Evolutionary conservation across 2,113 vertebrate species (phyloP).

Genomic region (Bubalus kerabau): DNA sequence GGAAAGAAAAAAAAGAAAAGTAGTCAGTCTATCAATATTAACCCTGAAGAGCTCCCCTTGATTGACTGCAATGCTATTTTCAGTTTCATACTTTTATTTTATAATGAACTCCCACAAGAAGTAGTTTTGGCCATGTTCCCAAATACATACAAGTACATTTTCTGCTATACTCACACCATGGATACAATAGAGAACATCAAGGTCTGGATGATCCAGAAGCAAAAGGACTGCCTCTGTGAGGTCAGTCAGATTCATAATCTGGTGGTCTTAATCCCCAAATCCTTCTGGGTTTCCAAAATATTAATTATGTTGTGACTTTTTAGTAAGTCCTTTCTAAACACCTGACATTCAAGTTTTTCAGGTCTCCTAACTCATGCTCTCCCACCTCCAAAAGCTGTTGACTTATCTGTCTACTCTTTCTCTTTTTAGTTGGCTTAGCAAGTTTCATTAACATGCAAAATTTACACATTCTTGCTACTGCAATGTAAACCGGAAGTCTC

Average conservation of each 20-base stretch:
- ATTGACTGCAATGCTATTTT: slow-evolving; percentile 85
- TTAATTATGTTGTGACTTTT: background rate
- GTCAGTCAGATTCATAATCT: slow-evolving; percentile 89
- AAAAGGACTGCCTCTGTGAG: slow-evolving; percentile 87
- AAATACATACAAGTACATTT: slow-evolving; percentile 89
- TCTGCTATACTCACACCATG: slow-evolving; percentile 88
- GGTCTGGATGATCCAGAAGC: slow-evolving; percentile 88
- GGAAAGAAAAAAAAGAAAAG: background rate
- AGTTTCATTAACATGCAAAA: background rate
- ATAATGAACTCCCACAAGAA: slow-evolving; percentile 80
- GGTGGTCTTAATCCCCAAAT: background rate
- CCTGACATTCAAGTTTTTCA: background rate
- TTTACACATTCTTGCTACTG: background rate
- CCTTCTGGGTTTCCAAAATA: background rate
- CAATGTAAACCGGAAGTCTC: background rate
- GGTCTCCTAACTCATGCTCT: background rate
- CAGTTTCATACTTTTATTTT: slow-evolving; percentile 90
- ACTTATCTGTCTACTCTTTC: background rate
- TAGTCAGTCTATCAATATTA: background rate
- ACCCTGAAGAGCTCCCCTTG: slow-evolving; percentile 79
- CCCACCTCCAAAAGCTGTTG: background rate
- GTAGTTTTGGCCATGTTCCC: slow-evolving; percentile 83
- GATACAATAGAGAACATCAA: slow-evolving; percentile 87
- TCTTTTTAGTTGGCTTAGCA: background rate
- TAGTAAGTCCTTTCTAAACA: background rate